Base-by-base conservation (phyloP, 2,797 vertebrate species). In the Melanotaenia maccullochi region DNA sequence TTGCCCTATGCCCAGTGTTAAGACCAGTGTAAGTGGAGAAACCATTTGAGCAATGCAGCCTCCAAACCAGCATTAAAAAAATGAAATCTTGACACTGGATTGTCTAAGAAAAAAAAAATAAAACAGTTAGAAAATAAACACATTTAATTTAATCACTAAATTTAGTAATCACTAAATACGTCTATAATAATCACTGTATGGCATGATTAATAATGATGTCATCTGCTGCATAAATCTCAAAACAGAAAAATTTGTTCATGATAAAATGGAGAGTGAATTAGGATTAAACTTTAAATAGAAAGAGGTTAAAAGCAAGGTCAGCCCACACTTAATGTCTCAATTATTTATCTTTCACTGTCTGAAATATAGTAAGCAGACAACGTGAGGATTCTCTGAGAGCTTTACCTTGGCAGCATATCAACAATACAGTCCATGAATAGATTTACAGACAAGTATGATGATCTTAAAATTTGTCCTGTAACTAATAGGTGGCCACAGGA, bases 391-490 rank as follows among this genome's bases (percentile, higher is more conserved):
- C 18, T 72, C 14, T 77, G 22, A 65, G 32, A 68, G 38, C 18
- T 60, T 40, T 30, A 58, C 47, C 36, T 67, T 68, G 80, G 77
- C 77, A 63, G n/a, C 22, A 55, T 24, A 72, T 82, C 74, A 80
- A 65, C 54, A 73, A 33, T 51, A 51, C 14, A 67, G 61, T 70
- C 60, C 55, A 65, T 76, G 55, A 80, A 76, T 20, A 75, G 32
- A 82, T 78, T 75, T 62, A 82, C 32, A 67, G 33, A 73, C 28
- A 73, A 47, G 35, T 30, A 65, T 3, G 25, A 68, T 25, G 51
- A 61, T 38, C 49, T 54, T 73, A 65, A 75, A 68, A 66, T 65
- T 1, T 30, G 24, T 64, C 56, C 28, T 71, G 30, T 36, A 61
- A 68, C n/a, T 40, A 60, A 66, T 5, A 56, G 36, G 9, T 62